Percentiles rank a stretch among this genome's conserved stretches.
Evolutionary conservation across 2,888 invertebrate species (phyloP).

Genomic region (Euplagia quadripunctaria): DNA sequence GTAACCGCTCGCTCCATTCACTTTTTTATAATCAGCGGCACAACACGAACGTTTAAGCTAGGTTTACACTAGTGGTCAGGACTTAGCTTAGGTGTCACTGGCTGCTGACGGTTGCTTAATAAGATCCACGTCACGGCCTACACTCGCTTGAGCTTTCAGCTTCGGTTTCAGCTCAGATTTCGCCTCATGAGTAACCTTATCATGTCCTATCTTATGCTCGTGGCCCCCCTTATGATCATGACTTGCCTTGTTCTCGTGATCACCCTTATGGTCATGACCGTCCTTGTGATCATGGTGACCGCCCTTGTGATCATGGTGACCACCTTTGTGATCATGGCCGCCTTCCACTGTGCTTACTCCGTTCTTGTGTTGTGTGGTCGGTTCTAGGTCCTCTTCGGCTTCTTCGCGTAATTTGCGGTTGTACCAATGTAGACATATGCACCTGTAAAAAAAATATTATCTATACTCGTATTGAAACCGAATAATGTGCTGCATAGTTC

Average conservation of each 20-base stretch:
- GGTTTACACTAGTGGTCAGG: slow-evolving; percentile 52
- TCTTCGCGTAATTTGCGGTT: slow-evolving; percentile 82
- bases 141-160: slow-evolving; percentile 76
- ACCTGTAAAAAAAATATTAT: slow-evolving; percentile 72
- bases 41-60: slow-evolving; percentile 54
- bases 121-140: slow-evolving; percentile 88
- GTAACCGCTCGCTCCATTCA: slow-evolving; percentile 35
- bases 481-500: background rate
- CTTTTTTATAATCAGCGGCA: slow-evolving; percentile 44
- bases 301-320: slow-evolving; percentile 41
- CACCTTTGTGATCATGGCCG: slow-evolving; percentile 59
- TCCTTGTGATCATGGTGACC: slow-evolving; percentile 42
- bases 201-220: slow-evolving; percentile 38
- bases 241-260: slow-evolving; percentile 38
- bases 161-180: slow-evolving; percentile 66
- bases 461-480: background rate
- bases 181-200: slow-evolving; percentile 37
- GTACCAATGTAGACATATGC: slow-evolving; percentile 90
- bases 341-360: slow-evolving; percentile 83
- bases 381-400: slow-evolving; percentile 75
- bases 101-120: slow-evolving; percentile 84
- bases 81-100: slow-evolving; percentile 81
- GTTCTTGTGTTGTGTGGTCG: slow-evolving; percentile 81
- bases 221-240: slow-evolving; percentile 34
- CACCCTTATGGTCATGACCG: slow-evolving; percentile 38